phyloP scores from a whole-genome alignment of 2,113 vertebrate species.

The Hepsetus odoe region DNA sequence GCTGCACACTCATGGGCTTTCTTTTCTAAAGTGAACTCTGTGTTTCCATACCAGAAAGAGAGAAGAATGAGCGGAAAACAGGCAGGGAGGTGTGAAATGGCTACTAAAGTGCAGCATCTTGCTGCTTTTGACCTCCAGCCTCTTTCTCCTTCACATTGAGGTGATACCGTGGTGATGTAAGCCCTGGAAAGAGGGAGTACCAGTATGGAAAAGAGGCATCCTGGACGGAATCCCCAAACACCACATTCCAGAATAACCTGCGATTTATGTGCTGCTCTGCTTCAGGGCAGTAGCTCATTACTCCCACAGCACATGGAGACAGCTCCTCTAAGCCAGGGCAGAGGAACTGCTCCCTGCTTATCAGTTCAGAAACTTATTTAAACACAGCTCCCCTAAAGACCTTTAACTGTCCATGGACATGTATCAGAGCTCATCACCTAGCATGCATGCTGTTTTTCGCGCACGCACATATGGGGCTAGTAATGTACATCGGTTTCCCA shows the following conservation, averaged over 20 bases:
- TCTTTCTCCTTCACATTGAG: constrained; percentile 6
- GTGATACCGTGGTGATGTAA: constrained; percentile 9
- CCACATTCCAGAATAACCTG: constrained; percentile 1
- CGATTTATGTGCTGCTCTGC: neutral
- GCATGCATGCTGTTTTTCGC: neutral
- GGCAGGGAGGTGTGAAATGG: constrained; percentile 18
- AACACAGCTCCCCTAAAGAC: neutral
- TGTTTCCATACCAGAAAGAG: neutral
- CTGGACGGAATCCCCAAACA: neutral
- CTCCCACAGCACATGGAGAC: neutral
- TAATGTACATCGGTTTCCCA: neutral
- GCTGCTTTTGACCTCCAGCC: constrained; percentile 5
- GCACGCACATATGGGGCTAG: neutral
- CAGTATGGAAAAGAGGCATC: constrained; percentile 2
- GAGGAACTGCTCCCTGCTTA: constrained; percentile 9
- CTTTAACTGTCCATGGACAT: neutral
- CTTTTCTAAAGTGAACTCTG: neutral
- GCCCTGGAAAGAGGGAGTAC: constrained; percentile 13
- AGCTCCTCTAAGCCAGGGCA: neutral
- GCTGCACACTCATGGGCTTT: neutral
- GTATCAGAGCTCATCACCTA: neutral
- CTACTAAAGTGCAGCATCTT: neutral
- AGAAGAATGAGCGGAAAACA: constrained; percentile 42
- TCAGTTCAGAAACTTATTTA: neutral
- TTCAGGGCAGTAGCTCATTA: neutral